phyloP scores from a whole-genome alignment of 2,888 invertebrate species.

The Rhingia rostrata region DNA sequence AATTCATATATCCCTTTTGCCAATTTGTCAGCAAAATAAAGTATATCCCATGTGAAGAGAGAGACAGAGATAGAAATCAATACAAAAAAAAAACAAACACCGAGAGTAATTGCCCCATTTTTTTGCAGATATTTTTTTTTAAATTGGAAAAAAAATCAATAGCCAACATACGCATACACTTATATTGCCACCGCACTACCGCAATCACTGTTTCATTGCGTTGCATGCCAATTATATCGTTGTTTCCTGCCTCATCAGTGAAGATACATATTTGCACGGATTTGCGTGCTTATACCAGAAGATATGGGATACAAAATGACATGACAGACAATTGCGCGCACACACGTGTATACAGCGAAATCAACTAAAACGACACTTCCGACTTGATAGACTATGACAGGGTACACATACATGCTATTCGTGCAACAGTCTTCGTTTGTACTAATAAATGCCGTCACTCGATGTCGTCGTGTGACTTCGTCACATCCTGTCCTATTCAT shows the following conservation, averaged over 20 bases:
- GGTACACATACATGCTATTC: conserved; percentile 68
- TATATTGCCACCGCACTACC: conserved; percentile 20
- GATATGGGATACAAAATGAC: neutral
- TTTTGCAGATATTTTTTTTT: conserved; percentile 40
- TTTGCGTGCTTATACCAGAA: conserved; percentile 48
- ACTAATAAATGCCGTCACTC: neutral
- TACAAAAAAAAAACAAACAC: conserved; percentile 38
- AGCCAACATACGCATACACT: neutral
- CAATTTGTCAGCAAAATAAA: conserved; percentile 64
- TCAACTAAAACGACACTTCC: conserved; percentile 53
- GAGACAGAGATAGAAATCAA: conserved; percentile 55
- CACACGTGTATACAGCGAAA: conserved; percentile 21
- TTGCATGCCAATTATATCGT: conserved; percentile 54
- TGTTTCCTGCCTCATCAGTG: conserved; percentile 60
- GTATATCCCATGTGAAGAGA: neutral
- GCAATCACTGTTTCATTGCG: conserved; percentile 32
- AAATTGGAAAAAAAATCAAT: conserved; percentile 42
- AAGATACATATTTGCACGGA: conserved; percentile 47
- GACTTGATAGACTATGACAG: conserved; percentile 65
- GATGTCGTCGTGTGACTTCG: neutral
- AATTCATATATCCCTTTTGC: conserved; percentile 51
- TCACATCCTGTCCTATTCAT: conserved; percentile 5
- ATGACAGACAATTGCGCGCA: conserved; percentile 14
- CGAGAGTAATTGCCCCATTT: conserved; percentile 65
- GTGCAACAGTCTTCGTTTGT: conserved; percentile 36